Evolutionary conservation across 2,888 invertebrate genomes (phyloP).

Genomic region (Epinotia bilunana): DNA sequence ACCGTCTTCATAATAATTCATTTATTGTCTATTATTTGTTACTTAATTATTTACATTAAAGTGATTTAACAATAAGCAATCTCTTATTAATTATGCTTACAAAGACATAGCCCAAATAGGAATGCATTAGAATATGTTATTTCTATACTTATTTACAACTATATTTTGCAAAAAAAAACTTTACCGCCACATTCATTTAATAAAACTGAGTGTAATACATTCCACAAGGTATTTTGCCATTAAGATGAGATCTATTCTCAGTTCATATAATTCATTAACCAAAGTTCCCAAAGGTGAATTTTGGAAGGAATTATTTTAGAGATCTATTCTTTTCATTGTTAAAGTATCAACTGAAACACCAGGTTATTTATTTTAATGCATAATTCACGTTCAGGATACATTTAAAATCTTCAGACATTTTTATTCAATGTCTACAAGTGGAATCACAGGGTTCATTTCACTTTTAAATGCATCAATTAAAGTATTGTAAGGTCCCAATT

Average conservation of each 20-base stretch:
- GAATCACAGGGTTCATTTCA: too few relatives aligned
- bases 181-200: too few relatives aligned
- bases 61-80: slow-evolving; percentile 10
- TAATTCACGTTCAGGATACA: background rate
- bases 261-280: background rate
- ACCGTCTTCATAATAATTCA: slow-evolving; percentile 16
- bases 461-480: too few relatives aligned
- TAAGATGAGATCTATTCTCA: slow-evolving; percentile 32
- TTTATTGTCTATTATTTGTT: slow-evolving; percentile 22
- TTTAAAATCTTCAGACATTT: too few relatives aligned
- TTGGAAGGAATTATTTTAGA: slow-evolving; percentile 9
- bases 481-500: too few relatives aligned
- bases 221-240: background rate
- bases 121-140: background rate
- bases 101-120: slow-evolving; percentile 3
- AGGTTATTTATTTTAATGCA: background rate
- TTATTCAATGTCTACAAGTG: too few relatives aligned
- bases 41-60: slow-evolving; percentile 24
- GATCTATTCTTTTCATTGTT: background rate
- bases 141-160: background rate
- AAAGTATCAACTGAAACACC: background rate
- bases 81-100: background rate
- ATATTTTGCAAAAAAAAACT: too few relatives aligned
- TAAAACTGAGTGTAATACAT: background rate
- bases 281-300: background rate